Evolutionary conservation across 1,140 invertebrate genomes (phyloP), one percentile per base, ranked within the genome.

Genomic region (Mactra quadrangularis): DNA sequence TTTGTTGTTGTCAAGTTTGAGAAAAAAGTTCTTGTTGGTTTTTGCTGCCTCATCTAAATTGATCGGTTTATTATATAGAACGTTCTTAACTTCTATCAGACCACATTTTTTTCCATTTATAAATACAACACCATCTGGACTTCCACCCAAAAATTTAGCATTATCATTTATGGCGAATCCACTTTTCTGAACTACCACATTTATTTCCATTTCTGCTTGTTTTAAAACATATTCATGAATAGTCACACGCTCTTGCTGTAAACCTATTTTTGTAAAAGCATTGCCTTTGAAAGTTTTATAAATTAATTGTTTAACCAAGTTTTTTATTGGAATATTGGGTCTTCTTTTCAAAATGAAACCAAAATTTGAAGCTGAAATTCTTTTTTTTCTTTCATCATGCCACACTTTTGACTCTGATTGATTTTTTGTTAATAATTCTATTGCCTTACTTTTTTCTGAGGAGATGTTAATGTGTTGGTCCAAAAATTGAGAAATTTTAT

Each of bases 31-130:
- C 31, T 31, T 22, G 0, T 53, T 38, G 11, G 7, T 15, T 29
- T 64, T 77, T 22, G 47, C 57, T 22, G 79, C 74, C 31, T 77
- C 17, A 11, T 50, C 11, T 35, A 72, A 64, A 13, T 74, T 60
- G 2, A 64, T 55, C 19, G 11, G 1, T 72, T 84, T 17, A 55
- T 66, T 66, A n/a, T 75, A 62, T 9, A 83, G 35, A 1, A 83
- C 22, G 41, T 83, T 83, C 33, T 83, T 83, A 3, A 83, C 41
- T 38, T 76, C 70, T 25, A 83, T 17, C 6, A 84, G 31, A 1
- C 82, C 72, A 22, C 11, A 50, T 41, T 83, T 33, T 29, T 53
- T 27, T 15, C 33, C 25, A n/a, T 38, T 41, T 41, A 52, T 17
- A n/a, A 35, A 11, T 15, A 55, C 52, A n/a, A 11, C n/a, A n/a